Base-by-base conservation (phyloP, 2,888 invertebrate genomes). In the Nomada flava region DNA sequence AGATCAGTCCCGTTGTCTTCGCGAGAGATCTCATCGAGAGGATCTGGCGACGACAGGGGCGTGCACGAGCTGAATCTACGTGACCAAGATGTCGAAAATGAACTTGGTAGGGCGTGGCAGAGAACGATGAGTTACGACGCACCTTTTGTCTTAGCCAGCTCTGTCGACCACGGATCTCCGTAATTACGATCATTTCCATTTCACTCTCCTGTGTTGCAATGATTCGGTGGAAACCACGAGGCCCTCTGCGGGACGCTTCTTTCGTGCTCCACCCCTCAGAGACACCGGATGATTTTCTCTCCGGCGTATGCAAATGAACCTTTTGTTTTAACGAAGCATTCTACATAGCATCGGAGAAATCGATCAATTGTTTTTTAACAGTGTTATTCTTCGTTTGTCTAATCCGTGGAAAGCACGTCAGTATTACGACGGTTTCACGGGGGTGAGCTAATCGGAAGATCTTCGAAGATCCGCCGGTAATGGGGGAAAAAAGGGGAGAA, bases 71-170 rank as follows among this genome's bases (percentile, higher is more conserved):
- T 53, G 63, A 55, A 65, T 64, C 82, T 80, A 89, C 87, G 89
- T 88, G 90, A 91, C 89, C 89, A 88, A 89, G 78, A 86, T 89
- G 87, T 90, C 89, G 86, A 90, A 84, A 87, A 86, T 76, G 74
- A 82, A 75, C 64, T 60, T 60, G 69, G 7, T 5, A 36, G 85
- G 91, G 92, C 92, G 91, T 91, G 91, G 91, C 88, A 71, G 69
- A 5, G 69, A 55, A 60, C 79, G 86, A 90, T 91, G 90, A 91
- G 85, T 90, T 90, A 91, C 88, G 91, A 84, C 81, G 82, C 67
- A 79, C 84, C 79, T 85, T 87, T 90, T 89, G 86, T 89, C 85
- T 89, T 82, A 85, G 74, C 79, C 79, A 63, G 76, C 73, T 72
- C 71, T 29, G 77, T 62, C 59, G 69, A 67, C 74, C 65, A 84